phyloP scores from a whole-genome alignment of 2,888 invertebrate genomes.

The Philhelius pedissequus region DNA sequence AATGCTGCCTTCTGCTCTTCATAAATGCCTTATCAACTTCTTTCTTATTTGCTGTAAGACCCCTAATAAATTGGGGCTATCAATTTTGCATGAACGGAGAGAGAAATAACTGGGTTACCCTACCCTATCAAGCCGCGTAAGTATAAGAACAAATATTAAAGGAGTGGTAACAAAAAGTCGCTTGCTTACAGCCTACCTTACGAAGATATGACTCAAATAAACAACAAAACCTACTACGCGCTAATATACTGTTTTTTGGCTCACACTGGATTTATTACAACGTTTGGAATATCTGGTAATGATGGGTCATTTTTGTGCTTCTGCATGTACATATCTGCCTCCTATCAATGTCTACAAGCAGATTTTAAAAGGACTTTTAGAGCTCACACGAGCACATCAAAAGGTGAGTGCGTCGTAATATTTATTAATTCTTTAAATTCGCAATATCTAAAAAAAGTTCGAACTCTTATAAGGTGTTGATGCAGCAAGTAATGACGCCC shows the following conservation, averaged over 20 bases:
- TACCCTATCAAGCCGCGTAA: background rate
- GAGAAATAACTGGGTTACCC: background rate
- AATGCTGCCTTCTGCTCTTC: background rate
- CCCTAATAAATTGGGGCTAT: background rate
- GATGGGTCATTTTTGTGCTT: slow-evolving; percentile 1
- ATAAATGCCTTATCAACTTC: background rate
- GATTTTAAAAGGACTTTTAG: background rate
- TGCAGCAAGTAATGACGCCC: background rate
- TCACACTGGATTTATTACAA: background rate
- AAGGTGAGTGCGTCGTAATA: background rate
- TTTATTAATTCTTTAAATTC: too few species aligned
- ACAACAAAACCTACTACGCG: background rate
- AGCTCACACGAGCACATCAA: background rate
- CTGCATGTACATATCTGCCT: background rate
- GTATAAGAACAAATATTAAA: background rate
- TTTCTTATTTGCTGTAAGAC: background rate
- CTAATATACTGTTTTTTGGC: background rate
- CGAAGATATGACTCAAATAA: background rate
- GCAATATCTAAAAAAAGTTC: background rate
- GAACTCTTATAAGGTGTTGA: background rate
- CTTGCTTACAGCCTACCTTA: background rate
- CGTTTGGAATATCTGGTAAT: background rate
- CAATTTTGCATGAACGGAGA: background rate
- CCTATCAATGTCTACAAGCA: background rate
- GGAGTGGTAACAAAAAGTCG: background rate